Percentiles rank a stretch among this genome's conserved stretches.
phyloP scores from a whole-genome alignment of 2,888 invertebrate genomes.

The Cryptocheilus praepositus region DNA sequence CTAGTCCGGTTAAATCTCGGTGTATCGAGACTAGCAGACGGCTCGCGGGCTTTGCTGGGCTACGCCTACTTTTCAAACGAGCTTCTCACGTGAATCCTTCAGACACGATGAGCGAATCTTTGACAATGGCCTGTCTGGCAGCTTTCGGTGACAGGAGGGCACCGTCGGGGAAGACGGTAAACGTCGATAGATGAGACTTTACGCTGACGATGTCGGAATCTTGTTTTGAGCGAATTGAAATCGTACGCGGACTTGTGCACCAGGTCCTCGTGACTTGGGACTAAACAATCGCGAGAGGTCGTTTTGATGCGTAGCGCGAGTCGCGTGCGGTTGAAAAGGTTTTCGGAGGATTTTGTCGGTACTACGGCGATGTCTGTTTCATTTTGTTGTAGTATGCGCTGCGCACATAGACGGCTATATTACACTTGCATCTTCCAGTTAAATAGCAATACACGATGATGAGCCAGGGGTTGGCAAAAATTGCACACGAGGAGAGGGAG shows the following conservation, averaged over 20 bases:
- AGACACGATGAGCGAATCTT: conserved; percentile 5
- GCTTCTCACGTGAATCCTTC: conserved; percentile 68
- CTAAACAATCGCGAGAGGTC: too few relatives aligned
- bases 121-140: background rate
- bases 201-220: background rate
- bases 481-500: conserved; percentile 91
- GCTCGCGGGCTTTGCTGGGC: conserved; percentile 58
- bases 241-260: too few relatives aligned
- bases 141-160: too few relatives aligned
- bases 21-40: conserved; percentile 47
- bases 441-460: conserved; percentile 76
- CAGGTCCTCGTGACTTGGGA: too few relatives aligned
- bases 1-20: background rate
- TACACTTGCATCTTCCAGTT: conserved; percentile 33
- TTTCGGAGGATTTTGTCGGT: too few relatives aligned
- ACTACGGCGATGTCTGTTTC: background rate
- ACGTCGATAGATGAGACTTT: too few relatives aligned
- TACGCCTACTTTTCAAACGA: conserved; percentile 70
- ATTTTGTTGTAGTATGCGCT: conserved; percentile 13
- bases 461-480: conserved; percentile 80
- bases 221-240: background rate
- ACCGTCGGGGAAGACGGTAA: too few relatives aligned
- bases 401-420: background rate
- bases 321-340: too few relatives aligned
- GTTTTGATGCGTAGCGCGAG: too few relatives aligned